Evolutionary conservation across 2,797 vertebrate genomes (phyloP), one percentile per base, ranked within the genome.

Genomic region (Poecilia picta): DNA sequence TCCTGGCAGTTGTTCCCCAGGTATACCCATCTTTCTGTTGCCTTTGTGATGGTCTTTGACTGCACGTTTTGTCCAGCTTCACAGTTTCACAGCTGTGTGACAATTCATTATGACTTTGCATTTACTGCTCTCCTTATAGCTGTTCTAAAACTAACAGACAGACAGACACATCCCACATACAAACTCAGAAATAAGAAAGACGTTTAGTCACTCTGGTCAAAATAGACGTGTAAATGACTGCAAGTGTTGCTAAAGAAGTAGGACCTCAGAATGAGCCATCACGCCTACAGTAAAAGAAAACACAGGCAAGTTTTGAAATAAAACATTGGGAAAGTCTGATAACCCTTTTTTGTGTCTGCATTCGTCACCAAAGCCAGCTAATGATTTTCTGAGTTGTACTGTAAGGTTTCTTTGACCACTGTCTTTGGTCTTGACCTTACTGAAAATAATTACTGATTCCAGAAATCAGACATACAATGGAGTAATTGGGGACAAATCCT

Each of bases 51-150:
- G 10, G 73, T 79, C 31, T 84, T 76, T 51, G 39, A 73, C 18
- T 75, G 55, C 55, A 43, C 62, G 23, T 71, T 53, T 45, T 83
- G 28, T 53, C n/a, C 59, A 77, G 49, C 36, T 59, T 73, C 25
- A 75, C 46, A 46, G 51, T 33, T 31, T 72, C 51, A 72, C 71
- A 82, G 25, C 46, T 28, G 59, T 28, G 59, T 73, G 43, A 78
- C 25, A 68, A 68, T 51, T 88, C 73, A 85, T 43, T 46, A 71
- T 88, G 79, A 87, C 76, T 79, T 84, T 70, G 83, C 87, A 74
- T 90, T 88, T 87, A 75, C 71, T 77, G 73, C 47, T 81, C 15
- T 51, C 33, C 59, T 8, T 51, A 23, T 59, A 85, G 57, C 13
- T 3, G 13, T 73, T 59, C 49, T 78, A 3, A 51, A 57, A 72